Conservation (phyloP, 1,140 invertebrate species). For the Drosophila rufa region DNA sequence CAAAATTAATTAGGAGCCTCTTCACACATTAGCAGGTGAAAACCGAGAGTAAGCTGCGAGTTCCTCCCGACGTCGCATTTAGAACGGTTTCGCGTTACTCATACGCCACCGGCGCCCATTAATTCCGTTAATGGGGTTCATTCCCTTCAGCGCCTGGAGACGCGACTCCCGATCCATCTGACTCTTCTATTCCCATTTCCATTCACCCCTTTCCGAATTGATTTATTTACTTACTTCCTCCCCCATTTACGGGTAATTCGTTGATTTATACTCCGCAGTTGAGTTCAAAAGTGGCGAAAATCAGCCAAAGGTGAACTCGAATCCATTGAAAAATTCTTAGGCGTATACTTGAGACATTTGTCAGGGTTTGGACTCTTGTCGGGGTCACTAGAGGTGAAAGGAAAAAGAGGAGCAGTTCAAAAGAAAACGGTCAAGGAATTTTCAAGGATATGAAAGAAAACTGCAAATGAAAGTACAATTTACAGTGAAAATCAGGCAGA, state of each 20-base stretch:
- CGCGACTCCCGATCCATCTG: neutral
- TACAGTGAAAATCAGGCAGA: neutral
- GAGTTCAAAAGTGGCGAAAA: slow-evolving; percentile 13
- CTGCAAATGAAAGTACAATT: slow-evolving; percentile 18
- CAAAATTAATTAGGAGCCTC: slow-evolving; percentile 47
- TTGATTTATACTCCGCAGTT: slow-evolving; percentile 24
- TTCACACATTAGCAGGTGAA: slow-evolving; percentile 32
- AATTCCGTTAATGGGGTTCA: slow-evolving; percentile 26
- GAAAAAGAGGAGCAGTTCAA: neutral
- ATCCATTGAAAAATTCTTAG: neutral
- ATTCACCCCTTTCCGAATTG: neutral
- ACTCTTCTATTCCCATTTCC: neutral
- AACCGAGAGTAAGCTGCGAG: slow-evolving; percentile 20
- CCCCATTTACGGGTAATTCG: slow-evolving; percentile 1
- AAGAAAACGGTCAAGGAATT: slow-evolving; percentile 1
- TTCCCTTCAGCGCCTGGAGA: neutral
- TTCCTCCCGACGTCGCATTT: neutral
- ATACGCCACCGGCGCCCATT: slow-evolving; percentile 22
- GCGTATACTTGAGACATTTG: neutral
- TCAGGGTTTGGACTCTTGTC: neutral
- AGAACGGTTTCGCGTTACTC: slow-evolving; percentile 28
- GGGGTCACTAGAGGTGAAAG: neutral
- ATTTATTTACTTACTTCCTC: slow-evolving; percentile 19
- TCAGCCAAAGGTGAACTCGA: neutral
- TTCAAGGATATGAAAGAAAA: neutral